Base-by-base conservation (phyloP, 2,797 vertebrate species). In the Pseudochromis fuscus region DNA sequence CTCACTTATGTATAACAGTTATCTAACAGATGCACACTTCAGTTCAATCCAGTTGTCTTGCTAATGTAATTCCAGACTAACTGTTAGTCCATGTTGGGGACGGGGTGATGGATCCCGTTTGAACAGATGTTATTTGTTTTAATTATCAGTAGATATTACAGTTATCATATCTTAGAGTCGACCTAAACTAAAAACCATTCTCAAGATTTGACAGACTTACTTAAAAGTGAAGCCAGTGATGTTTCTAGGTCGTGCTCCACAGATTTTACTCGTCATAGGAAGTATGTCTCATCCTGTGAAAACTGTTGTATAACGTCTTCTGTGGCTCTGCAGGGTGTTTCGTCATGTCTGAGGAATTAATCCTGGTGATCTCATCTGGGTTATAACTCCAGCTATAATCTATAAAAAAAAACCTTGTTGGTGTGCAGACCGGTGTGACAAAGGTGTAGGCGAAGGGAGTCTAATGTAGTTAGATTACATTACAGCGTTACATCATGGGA, bases 321-420 rank as follows among this genome's bases (percentile, higher is more conserved):
- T 42, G 40, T 42, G n/a, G 11, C 42, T 38, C 37, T 23, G n/a
- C 8, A 21, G 42, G 9, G 42, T 5, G n/a, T 21, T 15, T 38
- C 16, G 45, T 50, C 30, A 53, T n/a, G n/a, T 62, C 6, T 30
- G 18, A 42, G 25, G 67, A 38, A 61, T 18, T 30, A 28, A 35
- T 8, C 28, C 2, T 23, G 7, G 2, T 60, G 2, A 56, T 71
- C n/a, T 18, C n/a, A 37, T 1, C 31, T 28, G 30, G 10, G 23
- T 21, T 8, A 30, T 5, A 30, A 30, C 30, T 30, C 4, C 8
- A 30, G 30, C 30, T 30, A 5, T 30, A 8, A 30, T 5, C 4
- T 30, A 30, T 5, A 30, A 30, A 30, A 30, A n/a, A n/a, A n/a
- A n/a, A n/a, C n/a, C n/a, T n/a, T n/a, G n/a, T n/a, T n/a, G n/a